Evolutionary conservation across 2,113 vertebrate species (phyloP).

Genomic region (Oncorhynchus gorbuscha): DNA sequence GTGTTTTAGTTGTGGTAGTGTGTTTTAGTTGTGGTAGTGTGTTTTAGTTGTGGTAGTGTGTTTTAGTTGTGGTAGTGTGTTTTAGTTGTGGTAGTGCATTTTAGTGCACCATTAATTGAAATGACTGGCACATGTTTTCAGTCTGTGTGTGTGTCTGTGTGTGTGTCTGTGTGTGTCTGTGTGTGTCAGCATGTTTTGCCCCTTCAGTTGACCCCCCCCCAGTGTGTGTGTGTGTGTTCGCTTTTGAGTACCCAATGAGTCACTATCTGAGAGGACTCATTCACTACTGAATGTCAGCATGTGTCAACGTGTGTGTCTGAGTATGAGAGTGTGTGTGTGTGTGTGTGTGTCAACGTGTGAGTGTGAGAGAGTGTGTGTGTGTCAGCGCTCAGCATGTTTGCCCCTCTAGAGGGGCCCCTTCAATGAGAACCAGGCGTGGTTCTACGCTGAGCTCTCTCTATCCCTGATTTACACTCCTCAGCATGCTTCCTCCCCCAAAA

Average conservation of each 20-base stretch:
- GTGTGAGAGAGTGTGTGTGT: neutral
- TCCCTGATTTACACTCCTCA: neutral
- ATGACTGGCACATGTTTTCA: rapidly evolving
- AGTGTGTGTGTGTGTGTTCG: no score
- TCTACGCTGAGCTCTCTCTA: neutral
- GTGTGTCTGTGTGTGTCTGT: no score
- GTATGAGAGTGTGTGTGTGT: neutral
- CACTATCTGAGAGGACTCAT: slow-evolving; percentile 42
- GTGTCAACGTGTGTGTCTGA: slow-evolving; percentile 15
- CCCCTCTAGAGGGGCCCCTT: slow-evolving; percentile 8
- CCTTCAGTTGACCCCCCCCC: no score
- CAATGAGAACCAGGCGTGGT: neutral
- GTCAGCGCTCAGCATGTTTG: neutral
- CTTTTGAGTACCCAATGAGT: slow-evolving; percentile 47
- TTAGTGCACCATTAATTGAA: no score
- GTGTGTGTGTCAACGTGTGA: neutral
- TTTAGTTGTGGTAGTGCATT: no score
- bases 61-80: no score
- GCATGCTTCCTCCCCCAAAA: neutral
- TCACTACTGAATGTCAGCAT: slow-evolving; percentile 46
- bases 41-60: no score
- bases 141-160: no score
- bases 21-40: no score
- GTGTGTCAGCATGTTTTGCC: no score
- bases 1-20: no score